Evolutionary conservation across 2,797 vertebrate genomes (phyloP), one percentile per base, ranked within the genome.

Genomic region (Moxostoma hubbsi): DNA sequence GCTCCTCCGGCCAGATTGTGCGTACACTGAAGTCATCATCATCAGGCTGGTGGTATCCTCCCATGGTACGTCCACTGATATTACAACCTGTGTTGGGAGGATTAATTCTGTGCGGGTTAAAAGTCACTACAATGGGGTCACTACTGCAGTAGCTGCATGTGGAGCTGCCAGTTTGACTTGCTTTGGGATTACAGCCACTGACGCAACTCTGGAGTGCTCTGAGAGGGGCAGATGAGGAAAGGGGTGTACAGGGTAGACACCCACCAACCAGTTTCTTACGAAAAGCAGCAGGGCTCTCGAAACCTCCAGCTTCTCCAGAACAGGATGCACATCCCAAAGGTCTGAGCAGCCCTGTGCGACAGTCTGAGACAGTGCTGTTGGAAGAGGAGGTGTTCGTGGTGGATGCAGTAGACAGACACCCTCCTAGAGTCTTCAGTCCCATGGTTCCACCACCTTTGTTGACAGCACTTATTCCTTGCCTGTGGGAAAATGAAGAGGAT

Each of bases 141-240:
- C 95, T 96, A 91, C 95, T 96, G 86, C 95, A 96, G 88, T 95
- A 95, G 87, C 95, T 96, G 87, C 95, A 96, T 79, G 94, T 94
- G 58, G 95, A 96, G 78, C 95, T 95, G 73, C 93, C 93, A 0
- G 94, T 92, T 84, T 94, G 94, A 66, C 93, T 93, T 46, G 94
- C 90, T 90, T 94, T 94, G 55, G 93, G 94, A 85, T 94, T 93
- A 88, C 94, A 95, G 59, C 93, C 92, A 8, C 90, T 92, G 80
- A 96, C 91, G 7, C 94, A 95, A 88, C 93, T 94, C 81, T 95
- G 94, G 63, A 95, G 84, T 0, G 94, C 94, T 68, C 92, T 86
- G 6, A 95, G 88, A 15, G 94, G 94, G 24, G 89, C 91, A 0
- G 93, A 92, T 57, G 94, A 91, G 15, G 91, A 92, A 74, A 94